Evolutionary conservation across 23 tunicate genomes (phyloP).

Genomic region (Botrylloides violaceus): DNA sequence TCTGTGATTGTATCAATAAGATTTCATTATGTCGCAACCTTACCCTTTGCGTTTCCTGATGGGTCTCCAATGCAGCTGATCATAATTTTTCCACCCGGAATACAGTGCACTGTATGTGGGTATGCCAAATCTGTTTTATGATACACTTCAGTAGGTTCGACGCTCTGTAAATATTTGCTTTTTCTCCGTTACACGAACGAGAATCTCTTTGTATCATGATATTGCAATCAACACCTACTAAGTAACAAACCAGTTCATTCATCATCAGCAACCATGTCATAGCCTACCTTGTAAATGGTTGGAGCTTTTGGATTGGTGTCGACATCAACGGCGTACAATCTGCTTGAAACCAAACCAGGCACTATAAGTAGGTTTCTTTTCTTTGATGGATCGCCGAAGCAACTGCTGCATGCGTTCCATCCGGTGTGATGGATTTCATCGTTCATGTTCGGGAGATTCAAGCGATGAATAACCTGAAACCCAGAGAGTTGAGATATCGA

Average conservation of each 20-base stretch:
- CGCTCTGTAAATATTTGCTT: conserved; percentile 35
- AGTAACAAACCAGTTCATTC: too few species aligned
- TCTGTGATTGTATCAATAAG: too few species aligned
- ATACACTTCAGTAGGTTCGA: conserved; percentile 55
- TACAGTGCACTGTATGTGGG: conserved; percentile 89
- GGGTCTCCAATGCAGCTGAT: conserved; percentile 81
- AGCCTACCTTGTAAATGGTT: conserved; percentile 36
- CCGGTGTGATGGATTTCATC: conserved; percentile 93
- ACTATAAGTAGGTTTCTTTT: conserved; percentile 51
- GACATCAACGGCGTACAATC: conserved; percentile 81
- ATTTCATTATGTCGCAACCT: too few species aligned
- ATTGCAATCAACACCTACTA: too few species aligned
- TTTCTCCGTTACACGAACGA: too few species aligned
- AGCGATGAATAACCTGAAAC: conserved; percentile 45
- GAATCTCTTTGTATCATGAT: too few species aligned
- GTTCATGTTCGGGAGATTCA: conserved; percentile 81
- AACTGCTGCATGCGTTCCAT: conserved; percentile 89
- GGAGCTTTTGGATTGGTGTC: conserved; percentile 53
- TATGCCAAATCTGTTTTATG: conserved; percentile 63
- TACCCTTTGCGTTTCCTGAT: conserved; percentile 80
- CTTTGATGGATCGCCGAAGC: conserved; percentile 78
- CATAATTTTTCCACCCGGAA: conserved; percentile 88
- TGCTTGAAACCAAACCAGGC: conserved; percentile 70
- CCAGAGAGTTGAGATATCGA: not conserved
- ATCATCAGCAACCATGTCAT: too few species aligned